These are phyloP conservation scores for Donacobius atricapilla DNA, from an alignment of 2,113 vertebrate species.

Conservation along the genomic window DNA sequence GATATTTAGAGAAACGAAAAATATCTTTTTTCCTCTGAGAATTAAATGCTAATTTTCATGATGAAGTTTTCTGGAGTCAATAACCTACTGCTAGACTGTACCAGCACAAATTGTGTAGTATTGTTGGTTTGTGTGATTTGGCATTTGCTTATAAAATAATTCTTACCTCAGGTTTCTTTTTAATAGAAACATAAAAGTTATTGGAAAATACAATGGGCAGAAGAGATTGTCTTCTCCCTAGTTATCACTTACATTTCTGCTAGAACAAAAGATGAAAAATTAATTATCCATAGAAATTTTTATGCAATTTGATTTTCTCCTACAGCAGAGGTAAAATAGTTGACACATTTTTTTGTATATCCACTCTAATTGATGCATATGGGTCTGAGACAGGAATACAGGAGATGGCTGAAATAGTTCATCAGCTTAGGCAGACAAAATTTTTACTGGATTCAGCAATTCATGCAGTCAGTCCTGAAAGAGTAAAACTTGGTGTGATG, in stretches of 20 bases:
- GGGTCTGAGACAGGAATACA: background rate
- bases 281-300: background rate
- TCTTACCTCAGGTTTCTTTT: background rate
- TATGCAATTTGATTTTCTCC: background rate
- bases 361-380: background rate
- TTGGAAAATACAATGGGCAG: background rate
- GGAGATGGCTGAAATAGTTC: too few relatives aligned
- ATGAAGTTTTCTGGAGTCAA: background rate
- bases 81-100: background rate
- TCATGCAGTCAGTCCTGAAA: background rate
- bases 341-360: background rate
- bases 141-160: constrained; percentile 25
- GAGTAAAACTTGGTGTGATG: background rate
- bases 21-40: background rate
- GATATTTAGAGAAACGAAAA: background rate
- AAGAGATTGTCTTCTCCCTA: background rate
- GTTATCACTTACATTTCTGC: background rate
- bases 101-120: background rate
- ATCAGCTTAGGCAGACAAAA: background rate
- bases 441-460: background rate
- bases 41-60: constrained; percentile 25
- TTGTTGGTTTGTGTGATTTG: background rate
- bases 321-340: background rate
- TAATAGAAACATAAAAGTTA: background rate
- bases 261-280: background rate